Base-by-base conservation (phyloP, 2,797 vertebrate species). In the Acanthopagrus latus region DNA sequence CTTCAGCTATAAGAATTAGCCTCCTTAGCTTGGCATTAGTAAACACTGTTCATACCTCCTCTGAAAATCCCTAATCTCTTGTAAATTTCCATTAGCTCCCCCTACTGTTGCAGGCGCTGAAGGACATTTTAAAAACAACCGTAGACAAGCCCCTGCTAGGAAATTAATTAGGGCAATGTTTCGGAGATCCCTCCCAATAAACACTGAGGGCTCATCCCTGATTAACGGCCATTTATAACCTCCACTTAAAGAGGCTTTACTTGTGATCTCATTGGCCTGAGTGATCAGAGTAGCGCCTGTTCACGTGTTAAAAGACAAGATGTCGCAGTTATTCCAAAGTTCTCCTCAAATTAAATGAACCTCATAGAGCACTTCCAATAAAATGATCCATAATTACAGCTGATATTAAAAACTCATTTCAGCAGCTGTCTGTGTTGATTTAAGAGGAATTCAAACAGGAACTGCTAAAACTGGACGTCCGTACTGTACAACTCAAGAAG, bases 161-260 rank as follows among this genome's bases (percentile, higher is more conserved):
- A 90, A 94, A 92, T 92, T 91, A 94, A 94, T 94, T 93, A 92
- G 92, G 92, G 88, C 93, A 94, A 93, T 92, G 92, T 93, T 95
- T 93, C 88, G 72, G 78, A 89, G 86, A 90, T 92, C 86, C 89
- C 85, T 88, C 90, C 92, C 89, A 88, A 84, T 92, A 93, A 94
- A 93, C 89, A 93, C 84, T 29, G 63, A 86, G 65, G 85, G 90
- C 91, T 95, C 91, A 95, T 94, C 92, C 90, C 89, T 90, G 92
- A 94, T 95, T 95, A 94, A 88, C 74, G 87, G 86, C 92, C 92
- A 94, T 94, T 95, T 94, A 93, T 94, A 95, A 93, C 89, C 87
- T 93, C 82, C 67, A 88, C 91, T 92, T 92, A 88, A 86, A 93
- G 83, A 90, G 90, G 84, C 89, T 90, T 93, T 92, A 84, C 64